Conservation (phyloP, 1,140 invertebrate genomes). For the Latrodectus geometricus region DNA sequence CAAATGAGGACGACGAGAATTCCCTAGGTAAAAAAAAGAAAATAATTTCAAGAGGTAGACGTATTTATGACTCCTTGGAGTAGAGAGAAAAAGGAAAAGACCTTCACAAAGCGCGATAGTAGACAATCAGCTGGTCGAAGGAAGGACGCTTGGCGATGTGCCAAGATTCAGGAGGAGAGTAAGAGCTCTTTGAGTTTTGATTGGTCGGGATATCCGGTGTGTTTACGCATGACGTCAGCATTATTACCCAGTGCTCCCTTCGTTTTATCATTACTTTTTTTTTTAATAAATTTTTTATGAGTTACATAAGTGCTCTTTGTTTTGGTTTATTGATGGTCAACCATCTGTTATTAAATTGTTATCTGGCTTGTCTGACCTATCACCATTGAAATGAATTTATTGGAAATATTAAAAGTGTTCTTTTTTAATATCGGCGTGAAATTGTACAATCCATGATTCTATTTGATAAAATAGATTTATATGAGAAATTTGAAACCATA, state of each 20-base stretch:
- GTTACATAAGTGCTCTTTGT: too few relatives aligned
- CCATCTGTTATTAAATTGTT: too few relatives aligned
- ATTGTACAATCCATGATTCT: too few relatives aligned
- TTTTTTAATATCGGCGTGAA: too few relatives aligned
- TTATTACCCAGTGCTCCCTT: not conserved
- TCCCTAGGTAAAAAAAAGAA: too few relatives aligned
- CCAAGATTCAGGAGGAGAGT: not conserved
- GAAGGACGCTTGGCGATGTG: conserved; percentile 14
- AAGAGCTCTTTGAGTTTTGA: not conserved
- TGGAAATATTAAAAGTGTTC: too few relatives aligned
- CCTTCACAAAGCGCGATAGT: not conserved
- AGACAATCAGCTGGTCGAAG: conserved; percentile 8
- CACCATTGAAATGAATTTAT: too few relatives aligned
- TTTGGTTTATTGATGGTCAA: too few relatives aligned
- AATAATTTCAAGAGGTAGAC: not conserved
- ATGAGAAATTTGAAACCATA: too few relatives aligned
- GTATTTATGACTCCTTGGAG: not conserved
- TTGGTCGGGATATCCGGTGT: conserved; percentile 11
- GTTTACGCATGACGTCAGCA: conserved; percentile 3
- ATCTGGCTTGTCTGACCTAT: too few relatives aligned
- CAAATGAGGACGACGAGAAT: too few relatives aligned
- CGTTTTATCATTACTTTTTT: not conserved
- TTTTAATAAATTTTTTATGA: not conserved
- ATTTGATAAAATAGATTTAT: too few relatives aligned
- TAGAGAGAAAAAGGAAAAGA: conserved; percentile 2